Conservation (phyloP, 2,113 vertebrate genomes). For the Xyliphius kryptos region DNA sequence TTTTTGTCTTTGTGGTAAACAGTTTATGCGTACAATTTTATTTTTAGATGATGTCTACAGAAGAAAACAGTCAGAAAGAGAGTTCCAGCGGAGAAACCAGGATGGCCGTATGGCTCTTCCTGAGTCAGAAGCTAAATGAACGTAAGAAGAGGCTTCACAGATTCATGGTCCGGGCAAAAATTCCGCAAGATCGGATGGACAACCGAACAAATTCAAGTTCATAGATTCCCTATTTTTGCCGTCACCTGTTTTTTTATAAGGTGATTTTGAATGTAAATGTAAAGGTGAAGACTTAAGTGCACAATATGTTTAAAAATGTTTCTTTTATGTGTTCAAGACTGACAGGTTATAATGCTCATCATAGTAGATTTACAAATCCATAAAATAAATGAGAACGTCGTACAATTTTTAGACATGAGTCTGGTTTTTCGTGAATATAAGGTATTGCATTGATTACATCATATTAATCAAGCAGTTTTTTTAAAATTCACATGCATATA, state of each 20-base stretch:
- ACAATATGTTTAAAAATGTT: too few species aligned
- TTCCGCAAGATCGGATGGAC: too few species aligned
- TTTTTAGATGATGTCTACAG: conserved; percentile 92
- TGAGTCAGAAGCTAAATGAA: conserved; percentile 56
- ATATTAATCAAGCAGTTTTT: not conserved
- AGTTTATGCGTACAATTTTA: conserved; percentile 8
- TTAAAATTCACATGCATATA: conserved; percentile 6
- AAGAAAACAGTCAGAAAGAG: conserved; percentile 82
- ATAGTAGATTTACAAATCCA: too few species aligned
- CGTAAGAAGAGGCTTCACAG: not conserved
- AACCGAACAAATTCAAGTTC: too few species aligned
- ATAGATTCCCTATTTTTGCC: too few species aligned
- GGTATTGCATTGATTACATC: conserved; percentile 20
- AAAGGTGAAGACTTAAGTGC: too few species aligned
- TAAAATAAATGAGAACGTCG: too few species aligned
- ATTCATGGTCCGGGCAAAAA: not conserved
- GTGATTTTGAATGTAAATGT: too few species aligned
- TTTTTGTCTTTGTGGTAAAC: too few species aligned
- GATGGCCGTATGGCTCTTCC: conserved; percentile 49
- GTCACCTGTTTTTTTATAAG: too few species aligned
- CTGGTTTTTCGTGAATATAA: conserved; percentile 5
- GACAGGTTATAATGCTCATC: too few species aligned
- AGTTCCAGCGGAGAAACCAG: conserved; percentile 66
- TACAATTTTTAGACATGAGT: not conserved
- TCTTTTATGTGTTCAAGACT: too few species aligned